These are phyloP conservation scores for Volucella zonaria DNA, from an alignment of 2,888 invertebrate genomes.

Conservation along the genomic window DNA sequence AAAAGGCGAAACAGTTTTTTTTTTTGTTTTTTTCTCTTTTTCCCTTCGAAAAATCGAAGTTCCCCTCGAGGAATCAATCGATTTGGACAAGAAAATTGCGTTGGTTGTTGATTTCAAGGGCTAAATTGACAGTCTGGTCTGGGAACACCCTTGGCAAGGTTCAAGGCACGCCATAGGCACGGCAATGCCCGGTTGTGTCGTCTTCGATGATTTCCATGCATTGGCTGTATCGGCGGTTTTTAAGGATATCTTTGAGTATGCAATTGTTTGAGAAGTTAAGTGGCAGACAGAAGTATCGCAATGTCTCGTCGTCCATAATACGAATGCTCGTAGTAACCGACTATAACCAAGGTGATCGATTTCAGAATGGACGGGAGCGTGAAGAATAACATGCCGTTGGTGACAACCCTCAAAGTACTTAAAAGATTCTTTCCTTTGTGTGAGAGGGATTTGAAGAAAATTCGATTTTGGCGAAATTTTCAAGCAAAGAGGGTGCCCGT, in stretches of 20 bases:
- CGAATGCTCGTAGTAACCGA: too few relatives aligned
- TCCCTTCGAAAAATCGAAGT: conserved; percentile 20
- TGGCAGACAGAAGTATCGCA: neutral
- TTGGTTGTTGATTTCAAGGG: conserved; percentile 13
- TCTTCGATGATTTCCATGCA: conserved; percentile 32
- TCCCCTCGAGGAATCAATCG: conserved; percentile 53
- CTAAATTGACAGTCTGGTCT: neutral
- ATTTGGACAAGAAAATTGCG: conserved; percentile 33
- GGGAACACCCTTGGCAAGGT: conserved; percentile 20
- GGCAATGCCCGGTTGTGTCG: conserved; percentile 23
- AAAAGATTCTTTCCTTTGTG: conserved; percentile 15
- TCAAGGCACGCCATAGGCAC: conserved; percentile 56
- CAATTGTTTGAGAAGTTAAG: conserved; percentile 30
- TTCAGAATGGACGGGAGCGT: too few relatives aligned
- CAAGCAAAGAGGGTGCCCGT: neutral
- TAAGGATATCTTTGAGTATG: neutral
- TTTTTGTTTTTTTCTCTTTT: neutral
- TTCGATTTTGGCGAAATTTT: conserved; percentile 5
- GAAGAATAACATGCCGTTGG: neutral
- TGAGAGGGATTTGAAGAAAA: conserved; percentile 3
- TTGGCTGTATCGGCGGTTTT: neutral
- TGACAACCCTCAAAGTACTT: conserved; percentile 6
- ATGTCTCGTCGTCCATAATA: conserved; percentile 19
- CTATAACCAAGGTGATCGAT: too few relatives aligned
- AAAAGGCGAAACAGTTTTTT: conserved; percentile 3